phyloP scores from a whole-genome alignment of 2,888 invertebrate genomes.

The Chamaedrilus cognettii region DNA sequence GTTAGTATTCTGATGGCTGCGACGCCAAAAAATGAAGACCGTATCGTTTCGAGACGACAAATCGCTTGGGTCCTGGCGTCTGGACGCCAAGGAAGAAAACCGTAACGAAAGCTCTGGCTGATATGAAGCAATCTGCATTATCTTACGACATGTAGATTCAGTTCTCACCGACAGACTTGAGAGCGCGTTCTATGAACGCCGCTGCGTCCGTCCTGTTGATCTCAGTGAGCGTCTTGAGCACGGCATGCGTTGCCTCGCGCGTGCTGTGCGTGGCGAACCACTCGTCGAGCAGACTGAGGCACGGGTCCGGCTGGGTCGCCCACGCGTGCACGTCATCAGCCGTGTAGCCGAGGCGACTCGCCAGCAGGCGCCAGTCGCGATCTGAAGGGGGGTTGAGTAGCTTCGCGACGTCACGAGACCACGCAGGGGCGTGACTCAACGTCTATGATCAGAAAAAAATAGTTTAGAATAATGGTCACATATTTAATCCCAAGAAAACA shows the following conservation, averaged over 20 bases:
- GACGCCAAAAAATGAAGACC: too few species aligned
- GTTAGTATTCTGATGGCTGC: too few species aligned
- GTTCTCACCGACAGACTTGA: constrained; percentile 45
- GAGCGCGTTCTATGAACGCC: constrained; percentile 50
- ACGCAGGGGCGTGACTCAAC: constrained; percentile 52
- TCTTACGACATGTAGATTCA: too few species aligned
- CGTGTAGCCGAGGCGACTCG: constrained; percentile 52
- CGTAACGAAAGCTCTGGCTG: too few species aligned
- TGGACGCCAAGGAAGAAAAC: too few species aligned
- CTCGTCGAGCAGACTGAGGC: constrained; percentile 54
- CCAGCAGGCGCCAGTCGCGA: constrained; percentile 55
- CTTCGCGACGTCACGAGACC: constrained; percentile 52
- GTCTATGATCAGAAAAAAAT: constrained; percentile 40
- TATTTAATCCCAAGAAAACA: too few species aligned
- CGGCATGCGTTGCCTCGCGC: constrained; percentile 47
- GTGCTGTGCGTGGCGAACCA: constrained; percentile 56
- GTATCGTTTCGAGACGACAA: too few species aligned
- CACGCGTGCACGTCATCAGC: constrained; percentile 53
- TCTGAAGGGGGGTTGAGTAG: constrained; percentile 48
- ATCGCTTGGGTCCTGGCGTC: too few species aligned
- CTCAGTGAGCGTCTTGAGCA: constrained; percentile 50
- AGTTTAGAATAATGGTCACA: too few species aligned
- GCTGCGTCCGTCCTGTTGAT: constrained; percentile 52
- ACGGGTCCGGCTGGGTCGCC: constrained; percentile 54
- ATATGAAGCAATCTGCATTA: too few species aligned